Base-by-base conservation (phyloP, 2,888 invertebrate species). In the Lathronympha strigana region DNA sequence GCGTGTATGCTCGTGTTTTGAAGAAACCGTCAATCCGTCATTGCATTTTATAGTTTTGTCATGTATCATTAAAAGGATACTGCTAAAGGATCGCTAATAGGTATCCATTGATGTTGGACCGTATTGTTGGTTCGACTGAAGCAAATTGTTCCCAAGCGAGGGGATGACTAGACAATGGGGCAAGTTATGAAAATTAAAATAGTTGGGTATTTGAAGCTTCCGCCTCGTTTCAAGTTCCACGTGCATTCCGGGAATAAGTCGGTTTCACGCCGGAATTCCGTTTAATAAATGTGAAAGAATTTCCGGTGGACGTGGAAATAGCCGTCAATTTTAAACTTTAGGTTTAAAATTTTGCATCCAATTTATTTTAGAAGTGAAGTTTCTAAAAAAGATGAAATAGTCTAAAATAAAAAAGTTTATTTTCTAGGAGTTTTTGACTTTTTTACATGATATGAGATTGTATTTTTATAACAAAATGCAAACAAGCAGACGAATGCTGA, bases 161-260 rank as follows among this genome's bases (percentile, higher is more conserved):
- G 9, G 1, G 19, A 43, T 11, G 21, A 9, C 15, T 15, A 33
- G 47, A 6, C 47, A 23, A 36, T 13, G 36, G 47, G 15, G 28
- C 31, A 28, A 49, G 47, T 36, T 60, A 49, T 47, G 58, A 60
- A 47, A 49, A 51, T 49, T 60, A 60, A 60, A 49, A 60, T 60
- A 49, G 36, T 60, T 33, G 13, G 31, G 51, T 6, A 36, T 49
- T 60, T 17, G 36, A 60, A 36, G 47, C 15, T 23, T 47, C 47
- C 47, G 36, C 23, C 47, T 36, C 47, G 49, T 60, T 60, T 47
- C 45, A 21, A 58, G 5, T 45, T 49, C 17, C 21, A 60, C 23
- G 21, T 31, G 36, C 19, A 51, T 51, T 51, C 31, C 19, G 31
- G 6, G 31, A 31, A 51, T 28, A 21, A 31, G 45, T 38, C 33